Evolutionary conservation across 1,140 invertebrate species (phyloP).

Genomic region (Chelonus insularis): DNA sequence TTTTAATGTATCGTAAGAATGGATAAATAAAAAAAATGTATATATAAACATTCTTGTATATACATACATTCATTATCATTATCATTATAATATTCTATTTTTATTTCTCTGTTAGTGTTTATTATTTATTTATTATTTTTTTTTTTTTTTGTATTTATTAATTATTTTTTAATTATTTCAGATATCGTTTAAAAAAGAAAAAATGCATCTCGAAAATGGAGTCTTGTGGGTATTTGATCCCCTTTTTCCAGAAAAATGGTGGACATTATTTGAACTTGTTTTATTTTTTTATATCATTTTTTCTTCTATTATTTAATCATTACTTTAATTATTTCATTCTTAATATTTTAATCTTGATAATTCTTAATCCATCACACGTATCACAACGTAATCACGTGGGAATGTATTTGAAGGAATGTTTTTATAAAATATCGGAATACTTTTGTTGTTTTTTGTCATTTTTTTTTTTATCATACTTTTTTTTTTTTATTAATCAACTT

Average conservation of each 20-base stretch:
- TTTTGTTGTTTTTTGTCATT: background rate
- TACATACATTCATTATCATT: constrained; percentile 17
- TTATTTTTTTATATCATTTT: background rate
- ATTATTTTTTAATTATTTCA: background rate
- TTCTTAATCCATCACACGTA: no score
- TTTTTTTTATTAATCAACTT: background rate
- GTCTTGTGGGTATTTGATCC: background rate
- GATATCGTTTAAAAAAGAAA: background rate
- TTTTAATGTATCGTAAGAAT: background rate
- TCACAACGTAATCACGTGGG: background rate
- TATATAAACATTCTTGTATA: constrained; percentile 19
- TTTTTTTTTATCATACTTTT: background rate
- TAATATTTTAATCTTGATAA: no score
- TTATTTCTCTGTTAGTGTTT: background rate
- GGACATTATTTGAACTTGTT: background rate
- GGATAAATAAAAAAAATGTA: constrained; percentile 22
- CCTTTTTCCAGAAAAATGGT: background rate
- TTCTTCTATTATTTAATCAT: background rate
- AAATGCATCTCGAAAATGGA: background rate
- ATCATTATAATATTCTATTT: constrained; percentile 20
- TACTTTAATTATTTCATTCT: no score
- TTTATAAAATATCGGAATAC: constrained; percentile 5
- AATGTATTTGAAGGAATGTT: background rate
- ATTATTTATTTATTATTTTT: background rate
- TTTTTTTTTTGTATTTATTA: background rate